Evolutionary conservation across 2,888 invertebrate species (phyloP).

Genomic region (Diadegma fenestrale): DNA sequence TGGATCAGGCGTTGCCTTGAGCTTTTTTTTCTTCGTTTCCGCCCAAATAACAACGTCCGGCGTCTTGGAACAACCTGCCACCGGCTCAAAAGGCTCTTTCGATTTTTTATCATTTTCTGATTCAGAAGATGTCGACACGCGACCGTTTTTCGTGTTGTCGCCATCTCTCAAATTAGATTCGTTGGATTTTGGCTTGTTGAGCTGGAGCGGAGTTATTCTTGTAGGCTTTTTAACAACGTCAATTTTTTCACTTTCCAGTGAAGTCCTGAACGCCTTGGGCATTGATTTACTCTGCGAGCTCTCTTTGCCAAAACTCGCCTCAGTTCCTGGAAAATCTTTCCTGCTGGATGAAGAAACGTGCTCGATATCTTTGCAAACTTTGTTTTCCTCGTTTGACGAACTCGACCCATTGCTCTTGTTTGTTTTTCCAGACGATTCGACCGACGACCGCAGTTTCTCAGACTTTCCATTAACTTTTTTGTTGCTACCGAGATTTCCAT

Average conservation of each 20-base stretch:
- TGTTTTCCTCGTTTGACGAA: neutral
- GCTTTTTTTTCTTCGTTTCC: neutral
- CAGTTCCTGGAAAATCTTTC: neutral
- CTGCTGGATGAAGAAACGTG: neutral
- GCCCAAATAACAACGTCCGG: neutral
- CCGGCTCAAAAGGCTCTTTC: neutral
- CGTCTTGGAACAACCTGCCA: constrained; percentile 37
- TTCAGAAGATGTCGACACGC: constrained; percentile 5
- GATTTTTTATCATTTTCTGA: neutral
- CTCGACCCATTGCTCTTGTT: neutral
- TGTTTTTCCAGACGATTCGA: neutral
- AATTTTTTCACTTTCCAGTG: neutral
- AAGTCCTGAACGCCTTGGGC: neutral
- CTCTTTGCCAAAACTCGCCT: neutral
- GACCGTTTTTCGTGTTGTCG: neutral
- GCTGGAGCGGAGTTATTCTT: neutral
- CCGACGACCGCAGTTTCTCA: neutral
- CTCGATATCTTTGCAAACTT: neutral
- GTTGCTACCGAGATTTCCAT: too few species aligned
- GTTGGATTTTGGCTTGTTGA: neutral
- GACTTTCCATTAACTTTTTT: neutral
- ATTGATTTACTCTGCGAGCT: neutral
- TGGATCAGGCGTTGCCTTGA: neutral
- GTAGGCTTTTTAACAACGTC: neutral
- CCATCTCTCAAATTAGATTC: neutral